Conservation (phyloP, 2,888 invertebrate genomes). For the Ceraclea dissimilis region DNA sequence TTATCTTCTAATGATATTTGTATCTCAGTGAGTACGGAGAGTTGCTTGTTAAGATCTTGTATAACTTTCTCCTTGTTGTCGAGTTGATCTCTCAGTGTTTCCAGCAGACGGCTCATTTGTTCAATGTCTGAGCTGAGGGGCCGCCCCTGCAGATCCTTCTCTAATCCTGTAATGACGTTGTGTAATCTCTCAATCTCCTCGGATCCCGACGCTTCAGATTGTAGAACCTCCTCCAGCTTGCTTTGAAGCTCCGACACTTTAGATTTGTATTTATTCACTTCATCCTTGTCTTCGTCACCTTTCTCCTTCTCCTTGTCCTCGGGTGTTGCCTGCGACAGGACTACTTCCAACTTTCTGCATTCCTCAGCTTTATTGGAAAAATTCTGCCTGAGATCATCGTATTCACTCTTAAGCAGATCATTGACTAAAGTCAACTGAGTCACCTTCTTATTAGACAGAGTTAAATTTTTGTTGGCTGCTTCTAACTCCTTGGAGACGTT, state of each 20-base stretch:
- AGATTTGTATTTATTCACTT: conserved; percentile 19
- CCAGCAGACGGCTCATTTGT: conserved; percentile 5
- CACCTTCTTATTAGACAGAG: conserved; percentile 10
- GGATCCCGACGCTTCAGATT: conserved; percentile 18
- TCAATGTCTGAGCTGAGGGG: conserved; percentile 14
- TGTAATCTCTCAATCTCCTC: conserved; percentile 20
- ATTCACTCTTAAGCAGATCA: conserved; percentile 16
- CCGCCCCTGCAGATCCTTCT: conserved; percentile 18
- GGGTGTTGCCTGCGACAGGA: conserved; percentile 9
- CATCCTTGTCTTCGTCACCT: conserved; percentile 18
- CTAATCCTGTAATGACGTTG: conserved; percentile 13
- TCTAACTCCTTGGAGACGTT: conserved; percentile 18
- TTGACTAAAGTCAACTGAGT: conserved; percentile 14
- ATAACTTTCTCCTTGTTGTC: conserved; percentile 15
- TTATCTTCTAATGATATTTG: conserved; percentile 22
- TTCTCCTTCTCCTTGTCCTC: conserved; percentile 21
- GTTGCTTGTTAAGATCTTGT: conserved; percentile 14
- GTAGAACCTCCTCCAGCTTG: conserved; percentile 14
- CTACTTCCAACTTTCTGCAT: conserved; percentile 18
- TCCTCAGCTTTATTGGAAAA: conserved; percentile 19
- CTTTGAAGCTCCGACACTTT: conserved; percentile 18
- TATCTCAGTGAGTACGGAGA: conserved; percentile 14
- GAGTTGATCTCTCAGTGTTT: conserved; percentile 15
- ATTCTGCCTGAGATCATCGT: conserved; percentile 13
- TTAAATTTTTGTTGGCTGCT: conserved; percentile 9